A percentile compares a stretch with the other conserved stretches of the same genome.
These are phyloP conservation scores for Hippocampus comes DNA, from an alignment of 2,113 vertebrate genomes.

Conservation along the genomic window DNA sequence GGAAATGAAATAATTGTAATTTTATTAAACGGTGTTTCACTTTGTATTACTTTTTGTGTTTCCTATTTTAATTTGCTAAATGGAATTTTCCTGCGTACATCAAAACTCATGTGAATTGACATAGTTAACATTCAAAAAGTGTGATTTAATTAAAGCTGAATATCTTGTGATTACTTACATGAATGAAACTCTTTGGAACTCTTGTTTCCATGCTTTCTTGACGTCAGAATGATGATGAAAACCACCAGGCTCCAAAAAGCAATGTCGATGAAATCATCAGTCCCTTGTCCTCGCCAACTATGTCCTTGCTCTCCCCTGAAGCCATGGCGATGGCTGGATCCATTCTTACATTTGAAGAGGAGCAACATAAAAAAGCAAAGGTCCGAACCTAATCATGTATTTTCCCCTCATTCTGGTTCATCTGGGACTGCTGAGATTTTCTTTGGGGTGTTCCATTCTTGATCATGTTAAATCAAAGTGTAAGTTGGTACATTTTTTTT, in stretches of 20 bases:
- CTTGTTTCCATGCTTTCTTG: not conserved
- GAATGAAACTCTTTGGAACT: not conserved
- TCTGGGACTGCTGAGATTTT: not conserved
- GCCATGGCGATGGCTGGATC: slow-evolving; percentile 78
- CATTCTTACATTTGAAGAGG: slow-evolving; percentile 79
- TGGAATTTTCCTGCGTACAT: not conserved
- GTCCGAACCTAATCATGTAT: slow-evolving; percentile 54
- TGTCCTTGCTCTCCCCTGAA: slow-evolving; percentile 70
- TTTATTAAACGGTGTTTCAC: not conserved
- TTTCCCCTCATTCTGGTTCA: not conserved
- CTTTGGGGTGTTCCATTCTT: not conserved
- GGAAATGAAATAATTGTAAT: not conserved
- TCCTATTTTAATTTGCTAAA: not conserved
- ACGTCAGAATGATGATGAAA: slow-evolving; percentile 12
- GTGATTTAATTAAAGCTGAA: not conserved
- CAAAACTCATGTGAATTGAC: not conserved
- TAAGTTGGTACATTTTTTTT: not conserved
- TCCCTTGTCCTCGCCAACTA: slow-evolving; percentile 29
- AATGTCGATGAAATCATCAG: slow-evolving; percentile 29
- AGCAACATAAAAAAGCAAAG: slow-evolving; percentile 77
- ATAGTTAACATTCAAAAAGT: not conserved
- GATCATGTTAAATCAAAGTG: not conserved
- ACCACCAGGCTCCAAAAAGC: slow-evolving; percentile 22
- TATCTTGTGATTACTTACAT: too few relatives aligned
- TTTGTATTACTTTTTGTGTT: not conserved